Evolutionary conservation across 2,888 invertebrate genomes (phyloP).

Genomic region (Cheilosia scutellata): DNA sequence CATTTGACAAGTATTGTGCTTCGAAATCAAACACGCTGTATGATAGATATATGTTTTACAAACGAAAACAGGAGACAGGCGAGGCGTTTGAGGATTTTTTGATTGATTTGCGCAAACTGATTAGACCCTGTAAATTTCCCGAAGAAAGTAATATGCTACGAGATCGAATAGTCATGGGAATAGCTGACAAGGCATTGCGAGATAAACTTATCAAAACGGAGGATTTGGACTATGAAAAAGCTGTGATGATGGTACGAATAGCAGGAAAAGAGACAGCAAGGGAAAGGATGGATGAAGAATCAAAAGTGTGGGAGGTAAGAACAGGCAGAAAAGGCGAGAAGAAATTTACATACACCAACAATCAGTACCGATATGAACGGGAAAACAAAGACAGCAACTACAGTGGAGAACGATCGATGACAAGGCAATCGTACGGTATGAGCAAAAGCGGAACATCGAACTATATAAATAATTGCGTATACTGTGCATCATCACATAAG

Average conservation of each 20-base stretch:
- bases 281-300: background rate
- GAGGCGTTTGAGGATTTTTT: slow-evolving; percentile 14
- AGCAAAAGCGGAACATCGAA: background rate
- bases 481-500: no score
- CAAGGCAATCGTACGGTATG: no score
- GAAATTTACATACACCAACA: background rate
- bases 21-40: no score
- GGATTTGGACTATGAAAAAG: no score
- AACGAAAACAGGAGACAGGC: background rate
- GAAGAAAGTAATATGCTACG: background rate
- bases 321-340: background rate
- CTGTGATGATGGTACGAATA: no score
- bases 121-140: background rate
- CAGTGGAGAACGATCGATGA: no score
- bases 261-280: background rate
- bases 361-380: no score
- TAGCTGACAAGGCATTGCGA: background rate
- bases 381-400: no score
- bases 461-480: no score
- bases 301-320: background rate
- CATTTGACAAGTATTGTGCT: no score
- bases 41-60: no score
- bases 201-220: no score
- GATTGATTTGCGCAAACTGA: background rate
- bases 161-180: background rate